Base-by-base conservation (phyloP, 1,140 invertebrate genomes). In the Drosophila arawakana region DNA sequence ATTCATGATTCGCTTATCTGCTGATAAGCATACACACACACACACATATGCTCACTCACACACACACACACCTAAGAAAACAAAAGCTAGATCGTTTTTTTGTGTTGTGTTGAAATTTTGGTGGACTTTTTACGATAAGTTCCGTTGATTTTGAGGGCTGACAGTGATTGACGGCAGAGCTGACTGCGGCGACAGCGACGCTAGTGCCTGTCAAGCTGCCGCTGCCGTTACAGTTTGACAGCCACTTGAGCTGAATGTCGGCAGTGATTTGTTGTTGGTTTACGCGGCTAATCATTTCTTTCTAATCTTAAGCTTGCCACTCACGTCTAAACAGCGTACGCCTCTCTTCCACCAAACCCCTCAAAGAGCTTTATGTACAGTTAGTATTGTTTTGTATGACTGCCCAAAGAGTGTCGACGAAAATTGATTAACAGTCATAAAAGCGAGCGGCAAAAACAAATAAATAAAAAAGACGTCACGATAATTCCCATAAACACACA, bases 1-100 rank as follows among this genome's bases (percentile, higher is more conserved):
- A 77, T 68, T 67, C 73, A 73, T 52, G 67, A 52, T 62, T 65
- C 44, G 78, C 81, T 84, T 84, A 84, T 84, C 81, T 75, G 57
- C 63, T 84, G 81, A 84, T 84, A 84, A 85, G 58, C 59, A 49
- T 65, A 72, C 80, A 60, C 75, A 75, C 57, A 76, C 54, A 73
- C 63, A 13, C 18, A 57, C 49, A 50, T 57, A 57, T 30, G 25
- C 6, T 30, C 25, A 2, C 25, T 30, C 18, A 15, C 44, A 73
- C 35, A 55, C 37, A n/a, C 47, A 39, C 37, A 46, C 39, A 30
- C 18, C 18, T 21, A 21, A 21, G 18, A 21, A 21, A 47, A 47
- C 21, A 35, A 11, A 11, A 1, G n/a, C 41, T 10, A 35, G n/a
- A 39, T 44, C 44, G 46, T 67, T 65, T 62, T 25, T 35, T 73